phyloP scores from a whole-genome alignment of 2,797 vertebrate species.

The Antennarius maculatus region DNA sequence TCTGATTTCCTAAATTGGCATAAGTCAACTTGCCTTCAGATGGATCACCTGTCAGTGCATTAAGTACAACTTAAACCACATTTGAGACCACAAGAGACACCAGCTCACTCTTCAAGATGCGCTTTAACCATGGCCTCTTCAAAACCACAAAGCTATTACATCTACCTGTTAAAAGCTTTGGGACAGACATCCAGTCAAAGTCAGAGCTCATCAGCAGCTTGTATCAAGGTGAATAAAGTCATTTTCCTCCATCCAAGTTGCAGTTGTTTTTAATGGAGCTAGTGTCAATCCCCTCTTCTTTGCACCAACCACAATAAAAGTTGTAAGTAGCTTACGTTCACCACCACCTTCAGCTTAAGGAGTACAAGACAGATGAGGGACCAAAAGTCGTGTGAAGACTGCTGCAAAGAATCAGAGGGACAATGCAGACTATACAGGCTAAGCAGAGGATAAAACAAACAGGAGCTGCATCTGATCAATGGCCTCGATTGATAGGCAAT shows the following conservation, averaged over 20 bases:
- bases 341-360: constrained; percentile 11
- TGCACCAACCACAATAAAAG: constrained; percentile 17
- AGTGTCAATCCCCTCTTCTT: background rate
- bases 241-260: constrained; percentile 51
- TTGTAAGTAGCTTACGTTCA: constrained; percentile 12
- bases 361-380: constrained; percentile 13
- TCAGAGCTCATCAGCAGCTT: constrained; percentile 57
- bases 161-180: constrained; percentile 84
- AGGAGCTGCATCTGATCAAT: constrained; percentile 68
- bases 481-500: constrained; percentile 71
- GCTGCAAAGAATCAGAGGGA: constrained; percentile 14
- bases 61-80: constrained; percentile 82
- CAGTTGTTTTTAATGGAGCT: constrained; percentile 34
- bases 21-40: constrained; percentile 78
- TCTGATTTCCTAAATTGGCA: constrained; percentile 82
- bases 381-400: constrained; percentile 2
- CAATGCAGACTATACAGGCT: constrained; percentile 29
- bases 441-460: constrained; percentile 59
- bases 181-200: constrained; percentile 72
- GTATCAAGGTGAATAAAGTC: constrained; percentile 75
- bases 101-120: constrained; percentile 69
- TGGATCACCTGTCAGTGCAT: constrained; percentile 84
- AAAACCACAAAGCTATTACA: constrained; percentile 83
- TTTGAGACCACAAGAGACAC: constrained; percentile 79
- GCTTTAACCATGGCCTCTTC: constrained; percentile 74